These are phyloP conservation scores for Asteroscopus sphinx DNA, from an alignment of 2,888 invertebrate species.

Conservation along the genomic window DNA sequence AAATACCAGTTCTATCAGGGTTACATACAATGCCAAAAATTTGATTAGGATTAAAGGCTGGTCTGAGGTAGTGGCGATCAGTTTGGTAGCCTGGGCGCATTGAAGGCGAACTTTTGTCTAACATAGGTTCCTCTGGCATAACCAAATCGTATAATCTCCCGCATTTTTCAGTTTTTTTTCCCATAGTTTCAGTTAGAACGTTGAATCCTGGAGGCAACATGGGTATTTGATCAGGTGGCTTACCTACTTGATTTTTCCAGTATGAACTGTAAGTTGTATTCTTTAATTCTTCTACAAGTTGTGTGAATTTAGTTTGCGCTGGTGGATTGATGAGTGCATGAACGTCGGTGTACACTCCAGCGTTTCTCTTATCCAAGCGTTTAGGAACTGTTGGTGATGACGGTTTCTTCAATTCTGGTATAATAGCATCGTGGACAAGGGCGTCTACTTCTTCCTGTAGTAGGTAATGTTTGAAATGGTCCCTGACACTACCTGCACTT, in stretches of 20 bases:
- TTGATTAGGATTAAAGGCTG: constrained; percentile 71
- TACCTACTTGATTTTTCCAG: constrained; percentile 22
- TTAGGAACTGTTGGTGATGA: constrained; percentile 53
- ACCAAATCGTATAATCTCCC: constrained; percentile 63
- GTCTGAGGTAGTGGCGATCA: constrained; percentile 62
- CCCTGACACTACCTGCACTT: constrained; percentile 40
- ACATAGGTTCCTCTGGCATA: constrained; percentile 57
- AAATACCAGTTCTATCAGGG: constrained; percentile 72
- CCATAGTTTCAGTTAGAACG: constrained; percentile 52
- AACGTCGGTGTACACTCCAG: constrained; percentile 53
- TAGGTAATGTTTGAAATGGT: constrained; percentile 55
- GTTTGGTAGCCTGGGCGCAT: constrained; percentile 50
- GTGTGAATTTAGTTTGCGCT: constrained; percentile 62
- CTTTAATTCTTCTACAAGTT: constrained; percentile 30
- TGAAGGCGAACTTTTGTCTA: constrained; percentile 51
- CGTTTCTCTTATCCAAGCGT: constrained; percentile 57
- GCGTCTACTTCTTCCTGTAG: constrained; percentile 69
- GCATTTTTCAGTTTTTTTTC: constrained; percentile 41
- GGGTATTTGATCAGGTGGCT: neutral
- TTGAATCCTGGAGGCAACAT: constrained; percentile 22
- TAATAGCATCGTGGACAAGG: constrained; percentile 62
- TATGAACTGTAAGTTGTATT: constrained; percentile 15
- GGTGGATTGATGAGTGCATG: constrained; percentile 61
- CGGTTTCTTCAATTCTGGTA: constrained; percentile 47
- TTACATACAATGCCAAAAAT: constrained; percentile 71